A percentile compares a stretch with the other conserved stretches of the same genome.
phyloP scores from a whole-genome alignment of 1,140 invertebrate genomes.

The Drosophila rhopaloa region DNA sequence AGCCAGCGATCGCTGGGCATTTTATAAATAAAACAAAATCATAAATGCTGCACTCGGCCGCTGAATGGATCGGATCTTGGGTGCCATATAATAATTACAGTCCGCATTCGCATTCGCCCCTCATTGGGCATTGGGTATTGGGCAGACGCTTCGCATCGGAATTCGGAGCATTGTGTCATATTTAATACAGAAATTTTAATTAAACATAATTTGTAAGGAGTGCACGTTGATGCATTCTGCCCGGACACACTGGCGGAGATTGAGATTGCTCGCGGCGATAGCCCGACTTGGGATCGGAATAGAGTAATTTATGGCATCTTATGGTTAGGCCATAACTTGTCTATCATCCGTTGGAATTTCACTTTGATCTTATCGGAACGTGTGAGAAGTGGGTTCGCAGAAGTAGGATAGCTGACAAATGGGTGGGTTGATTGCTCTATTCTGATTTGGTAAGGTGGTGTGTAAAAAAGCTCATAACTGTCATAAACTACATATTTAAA shows the following conservation, averaged over 20 bases:
- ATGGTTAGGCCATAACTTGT: constrained; percentile 59
- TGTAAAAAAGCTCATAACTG: background rate
- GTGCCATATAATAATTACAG: constrained; percentile 77
- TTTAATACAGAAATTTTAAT: constrained; percentile 85
- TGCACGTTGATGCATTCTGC: constrained; percentile 66
- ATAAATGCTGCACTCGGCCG: constrained; percentile 67
- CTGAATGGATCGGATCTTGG: constrained; percentile 35
- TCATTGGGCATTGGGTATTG: constrained; percentile 12
- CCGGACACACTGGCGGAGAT: background rate
- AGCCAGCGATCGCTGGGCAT: constrained; percentile 50
- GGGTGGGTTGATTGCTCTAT: constrained; percentile 39
- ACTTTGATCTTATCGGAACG: constrained; percentile 48
- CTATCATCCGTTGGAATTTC: constrained; percentile 53
- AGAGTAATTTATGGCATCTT: constrained; percentile 78
- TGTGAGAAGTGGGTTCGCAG: constrained; percentile 16
- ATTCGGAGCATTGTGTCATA: constrained; percentile 85
- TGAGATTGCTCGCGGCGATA: constrained; percentile 52
- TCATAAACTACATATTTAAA: too few species aligned
- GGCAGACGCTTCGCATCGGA: constrained; percentile 69
- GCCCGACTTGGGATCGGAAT: constrained; percentile 55
- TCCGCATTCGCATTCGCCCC: constrained; percentile 23
- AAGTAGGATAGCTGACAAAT: constrained; percentile 31
- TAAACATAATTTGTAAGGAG: constrained; percentile 84
- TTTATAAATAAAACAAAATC: constrained; percentile 84
- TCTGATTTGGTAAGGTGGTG: constrained; percentile 1